Conservation (phyloP, 2,113 vertebrate genomes). For the Girardinichthys multiradiatus region DNA sequence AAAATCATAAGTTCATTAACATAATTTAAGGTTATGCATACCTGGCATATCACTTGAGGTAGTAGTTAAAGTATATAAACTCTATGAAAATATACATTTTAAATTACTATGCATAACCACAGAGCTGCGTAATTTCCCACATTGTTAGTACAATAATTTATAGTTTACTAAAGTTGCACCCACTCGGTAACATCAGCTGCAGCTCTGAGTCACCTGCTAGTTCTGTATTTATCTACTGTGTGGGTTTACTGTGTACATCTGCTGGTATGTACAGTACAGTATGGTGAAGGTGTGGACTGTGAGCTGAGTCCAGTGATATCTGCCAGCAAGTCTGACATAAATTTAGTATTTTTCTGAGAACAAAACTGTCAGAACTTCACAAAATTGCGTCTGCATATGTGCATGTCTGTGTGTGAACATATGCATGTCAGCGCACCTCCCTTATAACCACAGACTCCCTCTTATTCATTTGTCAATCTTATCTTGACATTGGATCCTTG, state of each 20-base stretch:
- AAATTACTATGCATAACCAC: not conserved
- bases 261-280: not conserved
- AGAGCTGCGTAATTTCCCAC: not conserved
- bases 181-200: not conserved
- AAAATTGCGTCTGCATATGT: not conserved
- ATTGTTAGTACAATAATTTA: not conserved
- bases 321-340: conserved; percentile 27
- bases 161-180: conserved; percentile 9
- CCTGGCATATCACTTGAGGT: not conserved
- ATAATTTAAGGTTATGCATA: not conserved
- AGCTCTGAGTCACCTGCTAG: conserved; percentile 14
- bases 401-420: not conserved
- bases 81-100: not conserved
- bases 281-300: conserved; percentile 12
- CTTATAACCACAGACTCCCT: conserved; percentile 39
- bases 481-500: conserved; percentile 53
- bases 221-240: conserved; percentile 6
- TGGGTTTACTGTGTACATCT: conserved; percentile 25
- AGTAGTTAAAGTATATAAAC: not conserved
- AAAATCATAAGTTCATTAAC: not conserved
- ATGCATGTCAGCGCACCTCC: conserved; percentile 43
- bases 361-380: conserved; percentile 40
- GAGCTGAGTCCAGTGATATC: conserved; percentile 36
- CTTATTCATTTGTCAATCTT: conserved; percentile 62
- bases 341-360: conserved; percentile 12